Evolutionary conservation across 2,888 invertebrate genomes (phyloP).

Genomic region (Mesorhabditis sp.): DNA sequence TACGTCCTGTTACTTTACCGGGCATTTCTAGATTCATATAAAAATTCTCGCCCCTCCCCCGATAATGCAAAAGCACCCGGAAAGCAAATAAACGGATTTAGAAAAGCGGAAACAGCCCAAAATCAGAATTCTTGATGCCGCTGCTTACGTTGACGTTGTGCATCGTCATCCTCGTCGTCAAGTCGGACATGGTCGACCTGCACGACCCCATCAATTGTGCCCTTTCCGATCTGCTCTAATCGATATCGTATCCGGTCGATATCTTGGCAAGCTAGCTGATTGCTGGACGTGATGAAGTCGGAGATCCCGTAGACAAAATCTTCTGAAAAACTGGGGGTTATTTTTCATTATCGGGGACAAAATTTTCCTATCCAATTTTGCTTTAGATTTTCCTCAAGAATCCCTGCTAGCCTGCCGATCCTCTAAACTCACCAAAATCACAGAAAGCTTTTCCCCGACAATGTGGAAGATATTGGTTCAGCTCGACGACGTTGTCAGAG

Average conservation of each 20-base stretch:
- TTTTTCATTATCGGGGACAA: not conserved
- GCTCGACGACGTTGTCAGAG: not conserved
- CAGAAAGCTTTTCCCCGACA: not conserved
- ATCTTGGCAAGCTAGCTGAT: not conserved
- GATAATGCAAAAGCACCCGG: no score
- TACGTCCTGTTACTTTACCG: no score
- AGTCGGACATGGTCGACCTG: not conserved
- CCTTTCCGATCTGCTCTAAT: constrained; percentile 3
- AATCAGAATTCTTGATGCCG: no score
- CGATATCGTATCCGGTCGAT: not conserved
- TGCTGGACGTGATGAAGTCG: not conserved
- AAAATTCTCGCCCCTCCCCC: no score
- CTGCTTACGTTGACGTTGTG: no score
- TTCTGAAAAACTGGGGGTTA: not conserved
- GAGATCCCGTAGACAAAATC: no score
- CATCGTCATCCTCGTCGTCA: not conserved
- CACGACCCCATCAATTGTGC: not conserved
- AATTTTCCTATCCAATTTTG: no score
- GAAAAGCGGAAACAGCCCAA: no score
- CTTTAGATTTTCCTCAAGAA: not conserved
- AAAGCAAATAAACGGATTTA: no score
- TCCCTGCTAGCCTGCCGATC: no score
- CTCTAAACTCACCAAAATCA: not conserved
- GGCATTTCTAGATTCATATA: no score
- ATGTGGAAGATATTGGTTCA: not conserved